Percentiles rank a stretch among this genome's conserved stretches.
phyloP scores from a whole-genome alignment of 2,113 vertebrate species.

The Microcebus griseorufus region DNA sequence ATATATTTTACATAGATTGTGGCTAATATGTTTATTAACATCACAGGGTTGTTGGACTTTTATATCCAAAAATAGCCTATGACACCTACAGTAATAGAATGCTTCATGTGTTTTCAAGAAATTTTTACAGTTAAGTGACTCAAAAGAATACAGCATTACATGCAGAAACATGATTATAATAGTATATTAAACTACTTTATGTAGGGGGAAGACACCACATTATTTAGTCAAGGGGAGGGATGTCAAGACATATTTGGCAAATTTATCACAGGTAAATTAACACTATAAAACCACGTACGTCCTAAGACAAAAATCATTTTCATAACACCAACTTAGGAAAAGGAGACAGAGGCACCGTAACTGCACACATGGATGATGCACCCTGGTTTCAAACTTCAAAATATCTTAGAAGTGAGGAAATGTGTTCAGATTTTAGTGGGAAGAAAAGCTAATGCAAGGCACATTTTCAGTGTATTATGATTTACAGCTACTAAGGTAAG shows the following conservation, averaged over 20 bases:
- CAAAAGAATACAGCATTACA: not conserved
- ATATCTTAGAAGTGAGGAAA: not conserved
- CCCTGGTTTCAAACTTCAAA: not conserved
- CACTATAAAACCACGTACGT: not conserved
- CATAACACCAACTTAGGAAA: not conserved
- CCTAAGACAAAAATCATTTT: not conserved
- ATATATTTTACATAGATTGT: slow-evolving; percentile 11
- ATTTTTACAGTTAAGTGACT: not conserved
- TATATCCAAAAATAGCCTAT: slow-evolving; percentile 8
- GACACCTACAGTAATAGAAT: not conserved
- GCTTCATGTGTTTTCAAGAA: not conserved
- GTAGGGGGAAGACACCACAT: not conserved
- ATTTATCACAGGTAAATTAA: not conserved
- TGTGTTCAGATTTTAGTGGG: not conserved
- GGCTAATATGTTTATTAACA: slow-evolving; percentile 11
- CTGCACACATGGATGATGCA: not conserved
- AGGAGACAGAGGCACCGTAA: not conserved
- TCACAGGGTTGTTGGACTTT: not conserved
- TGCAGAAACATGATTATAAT: not conserved
- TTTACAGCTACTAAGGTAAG: not conserved
- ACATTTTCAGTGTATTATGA: not conserved
- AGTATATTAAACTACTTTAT: not conserved
- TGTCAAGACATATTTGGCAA: not conserved
- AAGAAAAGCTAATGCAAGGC: not conserved
- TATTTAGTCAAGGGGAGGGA: not conserved